A percentile compares a stretch with the other conserved stretches of the same genome.
Conservation (phyloP, 2,797 vertebrate genomes). For the Anguilla obscura region DNA sequence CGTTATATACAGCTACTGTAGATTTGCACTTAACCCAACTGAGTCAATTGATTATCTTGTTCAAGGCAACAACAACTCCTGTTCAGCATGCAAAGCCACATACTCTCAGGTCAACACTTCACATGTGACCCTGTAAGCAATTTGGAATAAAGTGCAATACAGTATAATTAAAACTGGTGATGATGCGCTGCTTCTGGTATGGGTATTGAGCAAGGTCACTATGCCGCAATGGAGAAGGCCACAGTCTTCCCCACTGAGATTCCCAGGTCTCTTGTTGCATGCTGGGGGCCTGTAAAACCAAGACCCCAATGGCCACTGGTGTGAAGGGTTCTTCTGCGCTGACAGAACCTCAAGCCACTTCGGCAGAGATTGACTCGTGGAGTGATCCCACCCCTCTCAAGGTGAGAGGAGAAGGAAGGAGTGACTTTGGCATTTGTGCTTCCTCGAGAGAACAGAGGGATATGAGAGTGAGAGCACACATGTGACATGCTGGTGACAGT, state of each 20-base stretch:
- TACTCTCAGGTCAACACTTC: background rate
- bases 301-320: slow-evolving; percentile 3
- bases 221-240: background rate
- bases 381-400: background rate
- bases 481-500: background rate
- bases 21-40: background rate
- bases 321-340: background rate
- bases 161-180: background rate
- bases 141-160: background rate
- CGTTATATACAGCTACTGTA: background rate
- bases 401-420: slow-evolving; percentile 15
- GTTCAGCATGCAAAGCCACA: background rate
- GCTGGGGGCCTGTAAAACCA: background rate
- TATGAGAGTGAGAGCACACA: background rate
- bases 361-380: background rate
- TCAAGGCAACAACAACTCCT: background rate
- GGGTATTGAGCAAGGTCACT: background rate
- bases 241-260: background rate
- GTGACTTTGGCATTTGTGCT: slow-evolving; percentile 5
- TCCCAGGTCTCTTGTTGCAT: background rate
- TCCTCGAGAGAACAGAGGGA: background rate
- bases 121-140: background rate
- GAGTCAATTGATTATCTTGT: background rate
- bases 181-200: background rate
- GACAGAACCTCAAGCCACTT: slow-evolving; percentile 3